Evolutionary conservation across 2,888 invertebrate genomes (phyloP).

Genomic region (Himalopsyche kuldschensis): DNA sequence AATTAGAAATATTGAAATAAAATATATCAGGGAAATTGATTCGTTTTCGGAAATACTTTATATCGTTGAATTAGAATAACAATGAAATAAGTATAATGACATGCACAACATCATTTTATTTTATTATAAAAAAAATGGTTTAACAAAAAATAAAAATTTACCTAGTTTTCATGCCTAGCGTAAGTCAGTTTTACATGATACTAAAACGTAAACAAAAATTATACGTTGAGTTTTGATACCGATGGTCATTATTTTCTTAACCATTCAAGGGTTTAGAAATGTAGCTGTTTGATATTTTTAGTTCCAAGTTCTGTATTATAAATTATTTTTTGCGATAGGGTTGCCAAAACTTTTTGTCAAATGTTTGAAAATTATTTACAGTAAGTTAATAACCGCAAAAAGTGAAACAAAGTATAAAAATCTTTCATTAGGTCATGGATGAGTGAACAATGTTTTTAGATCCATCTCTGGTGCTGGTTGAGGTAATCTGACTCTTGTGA

Average conservation of each 20-base stretch:
- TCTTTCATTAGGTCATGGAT: too few species aligned
- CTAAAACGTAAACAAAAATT: too few species aligned
- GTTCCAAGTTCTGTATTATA: too few species aligned
- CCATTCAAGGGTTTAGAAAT: too few species aligned
- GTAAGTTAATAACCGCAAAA: too few species aligned
- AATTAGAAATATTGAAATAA: not conserved
- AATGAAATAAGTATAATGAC: not conserved
- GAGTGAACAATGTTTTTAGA: slow-evolving; percentile 6
- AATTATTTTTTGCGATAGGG: too few species aligned
- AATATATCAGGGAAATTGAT: not conserved
- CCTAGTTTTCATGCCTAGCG: too few species aligned
- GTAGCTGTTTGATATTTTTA: too few species aligned
- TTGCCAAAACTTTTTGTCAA: not conserved
- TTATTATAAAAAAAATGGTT: not conserved
- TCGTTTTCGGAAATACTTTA: not conserved
- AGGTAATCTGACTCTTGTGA: slow-evolving; percentile 2
- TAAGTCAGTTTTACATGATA: too few species aligned
- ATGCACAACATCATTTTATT: not conserved
- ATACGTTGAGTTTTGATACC: too few species aligned
- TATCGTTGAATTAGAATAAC: not conserved
- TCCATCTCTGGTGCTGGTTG: slow-evolving; percentile 34
- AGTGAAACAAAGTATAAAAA: too few species aligned
- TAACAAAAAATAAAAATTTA: not conserved
- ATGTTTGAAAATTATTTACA: not conserved
- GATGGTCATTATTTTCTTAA: too few species aligned